phyloP scores from a whole-genome alignment of 1,140 invertebrate genomes.

The Hylaeus volcanicus region DNA sequence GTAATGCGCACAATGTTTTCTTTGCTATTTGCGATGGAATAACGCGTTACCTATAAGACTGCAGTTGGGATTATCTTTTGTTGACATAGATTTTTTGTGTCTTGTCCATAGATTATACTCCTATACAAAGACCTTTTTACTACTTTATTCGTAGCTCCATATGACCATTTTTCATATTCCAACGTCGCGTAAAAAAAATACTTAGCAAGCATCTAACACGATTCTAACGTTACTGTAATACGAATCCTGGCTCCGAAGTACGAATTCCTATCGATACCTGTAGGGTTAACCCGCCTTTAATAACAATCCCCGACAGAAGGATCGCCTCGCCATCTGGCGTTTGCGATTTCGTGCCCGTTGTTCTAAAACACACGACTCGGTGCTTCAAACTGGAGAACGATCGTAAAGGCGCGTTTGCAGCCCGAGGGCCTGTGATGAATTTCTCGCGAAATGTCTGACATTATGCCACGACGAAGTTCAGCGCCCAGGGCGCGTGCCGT shows the following conservation, averaged over 20 bases:
- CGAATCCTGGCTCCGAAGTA: background rate
- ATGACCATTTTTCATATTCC: too few relatives aligned
- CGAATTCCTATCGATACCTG: background rate
- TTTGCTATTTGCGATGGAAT: background rate
- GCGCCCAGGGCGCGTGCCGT: constrained; percentile 65
- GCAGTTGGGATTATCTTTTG: too few relatives aligned
- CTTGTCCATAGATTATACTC: too few relatives aligned
- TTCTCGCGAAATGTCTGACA: constrained; percentile 66
- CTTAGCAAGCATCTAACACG: too few relatives aligned
- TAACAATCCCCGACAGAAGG: constrained; percentile 23
- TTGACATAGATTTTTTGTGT: too few relatives aligned
- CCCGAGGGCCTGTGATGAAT: constrained; percentile 57
- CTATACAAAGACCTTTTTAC: too few relatives aligned
- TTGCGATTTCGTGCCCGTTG: constrained; percentile 13
- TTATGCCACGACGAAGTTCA: constrained; percentile 61
- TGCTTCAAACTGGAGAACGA: background rate
- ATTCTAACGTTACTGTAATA: too few relatives aligned
- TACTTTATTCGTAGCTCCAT: too few relatives aligned
- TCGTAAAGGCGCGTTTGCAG: constrained; percentile 35
- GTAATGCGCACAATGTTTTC: background rate
- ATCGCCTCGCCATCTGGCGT: constrained; percentile 47
- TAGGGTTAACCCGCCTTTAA: constrained; percentile 1
- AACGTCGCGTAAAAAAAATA: too few relatives aligned
- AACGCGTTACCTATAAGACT: too few relatives aligned
- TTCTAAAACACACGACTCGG: constrained; percentile 9